A percentile compares a stretch with the other conserved stretches of the same genome.
These are phyloP conservation scores for Chrysogorgia sp. DNA, from an alignment of 92 coral and sea anemone genomes.

Conservation along the genomic window DNA sequence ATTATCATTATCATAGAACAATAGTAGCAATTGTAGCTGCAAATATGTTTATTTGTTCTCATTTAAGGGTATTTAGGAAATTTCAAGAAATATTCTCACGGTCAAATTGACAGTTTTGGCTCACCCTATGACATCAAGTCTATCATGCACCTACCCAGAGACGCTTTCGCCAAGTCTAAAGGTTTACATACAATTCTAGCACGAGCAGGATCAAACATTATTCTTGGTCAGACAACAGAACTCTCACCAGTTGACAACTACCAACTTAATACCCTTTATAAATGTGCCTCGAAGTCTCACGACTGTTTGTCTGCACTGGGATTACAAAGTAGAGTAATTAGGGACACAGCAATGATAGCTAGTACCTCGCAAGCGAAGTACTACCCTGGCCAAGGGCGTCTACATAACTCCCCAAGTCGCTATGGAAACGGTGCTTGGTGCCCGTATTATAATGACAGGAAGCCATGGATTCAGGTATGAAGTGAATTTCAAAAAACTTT, in stretches of 20 bases:
- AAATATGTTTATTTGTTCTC: not conserved
- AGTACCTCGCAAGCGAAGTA: constrained; percentile 8
- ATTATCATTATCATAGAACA: too few species aligned
- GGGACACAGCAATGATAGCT: constrained; percentile 33
- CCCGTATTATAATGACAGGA: not conserved
- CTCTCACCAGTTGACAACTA: constrained; percentile 79
- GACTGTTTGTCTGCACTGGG: constrained; percentile 46
- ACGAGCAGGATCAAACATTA: constrained; percentile 66
- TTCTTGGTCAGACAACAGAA: constrained; percentile 56
- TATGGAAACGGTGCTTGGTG: constrained; percentile 34
- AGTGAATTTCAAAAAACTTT: not conserved
- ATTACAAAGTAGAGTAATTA: constrained; percentile 26
- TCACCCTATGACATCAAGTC: constrained; percentile 86
- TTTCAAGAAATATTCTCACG: constrained; percentile 70
- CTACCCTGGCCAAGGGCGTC: constrained; percentile 24
- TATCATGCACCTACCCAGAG: constrained; percentile 82
- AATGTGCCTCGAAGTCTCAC: constrained; percentile 53
- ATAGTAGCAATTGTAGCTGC: not conserved
- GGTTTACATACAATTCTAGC: constrained; percentile 72
- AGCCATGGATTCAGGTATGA: constrained; percentile 27
- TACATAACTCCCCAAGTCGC: not conserved
- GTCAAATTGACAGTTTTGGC: constrained; percentile 64
- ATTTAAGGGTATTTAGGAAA: constrained; percentile 35
- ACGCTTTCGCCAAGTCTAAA: constrained; percentile 72
- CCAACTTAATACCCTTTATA: constrained; percentile 76